These are phyloP conservation scores for Zonotrichia albicollis DNA, from an alignment of 2,797 vertebrate genomes.

Conservation along the genomic window DNA sequence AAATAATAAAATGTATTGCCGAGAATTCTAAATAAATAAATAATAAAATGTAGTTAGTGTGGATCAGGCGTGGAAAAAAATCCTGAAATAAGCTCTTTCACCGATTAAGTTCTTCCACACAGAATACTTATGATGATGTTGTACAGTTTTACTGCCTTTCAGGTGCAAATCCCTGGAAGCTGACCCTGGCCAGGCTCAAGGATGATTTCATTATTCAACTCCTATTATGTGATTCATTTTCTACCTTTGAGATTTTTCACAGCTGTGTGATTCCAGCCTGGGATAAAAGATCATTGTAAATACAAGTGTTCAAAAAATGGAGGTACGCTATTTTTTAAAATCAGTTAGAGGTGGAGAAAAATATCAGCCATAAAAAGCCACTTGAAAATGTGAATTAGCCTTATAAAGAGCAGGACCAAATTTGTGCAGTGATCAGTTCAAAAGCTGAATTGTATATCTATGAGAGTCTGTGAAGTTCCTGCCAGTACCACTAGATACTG, in stretches of 20 bases:
- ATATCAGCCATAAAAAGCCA: not conserved
- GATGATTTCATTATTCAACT: not conserved
- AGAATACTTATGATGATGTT: not conserved
- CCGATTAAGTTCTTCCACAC: not conserved
- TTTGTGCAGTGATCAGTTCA: not conserved
- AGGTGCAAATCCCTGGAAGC: not conserved
- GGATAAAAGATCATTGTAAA: not conserved
- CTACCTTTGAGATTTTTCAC: not conserved
- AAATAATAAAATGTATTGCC: not conserved
- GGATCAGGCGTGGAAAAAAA: not conserved
- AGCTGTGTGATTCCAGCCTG: accelerated
- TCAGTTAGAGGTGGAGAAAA: not conserved
- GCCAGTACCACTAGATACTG: no score
- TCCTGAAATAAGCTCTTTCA: not conserved
- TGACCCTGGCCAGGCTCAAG: not conserved
- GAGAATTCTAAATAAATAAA: not conserved
- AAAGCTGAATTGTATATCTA: no score
- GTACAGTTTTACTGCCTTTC: not conserved
- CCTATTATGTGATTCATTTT: not conserved
- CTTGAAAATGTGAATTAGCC: not conserved
- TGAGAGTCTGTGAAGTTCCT: not conserved
- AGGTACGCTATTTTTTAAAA: not conserved
- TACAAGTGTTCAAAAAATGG: not conserved
- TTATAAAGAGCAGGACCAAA: not conserved
- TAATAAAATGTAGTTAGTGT: not conserved